phyloP scores from a whole-genome alignment of 2,888 invertebrate genomes.

The Pandemis corylana region DNA sequence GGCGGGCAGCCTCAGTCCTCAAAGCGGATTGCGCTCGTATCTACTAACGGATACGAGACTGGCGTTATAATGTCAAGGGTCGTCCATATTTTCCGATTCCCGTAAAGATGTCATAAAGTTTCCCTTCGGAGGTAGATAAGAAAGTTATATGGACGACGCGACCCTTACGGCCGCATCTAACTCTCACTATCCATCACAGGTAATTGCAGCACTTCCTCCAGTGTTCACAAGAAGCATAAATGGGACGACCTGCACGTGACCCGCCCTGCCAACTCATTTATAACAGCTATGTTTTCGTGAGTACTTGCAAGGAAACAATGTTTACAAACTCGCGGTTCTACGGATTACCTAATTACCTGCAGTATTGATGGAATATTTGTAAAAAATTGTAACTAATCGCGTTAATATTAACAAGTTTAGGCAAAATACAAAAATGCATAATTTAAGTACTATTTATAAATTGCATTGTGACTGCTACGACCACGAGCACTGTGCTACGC shows the following conservation, averaged over 20 bases:
- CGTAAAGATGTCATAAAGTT: constrained; percentile 80
- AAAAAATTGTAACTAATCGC: background rate
- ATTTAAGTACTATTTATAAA: background rate
- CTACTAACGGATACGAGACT: constrained; percentile 52
- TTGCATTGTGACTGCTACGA: background rate
- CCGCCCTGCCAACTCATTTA: constrained; percentile 70
- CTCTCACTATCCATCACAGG: constrained; percentile 77
- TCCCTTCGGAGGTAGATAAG: constrained; percentile 75
- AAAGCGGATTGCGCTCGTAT: constrained; percentile 36
- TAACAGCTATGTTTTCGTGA: constrained; percentile 61
- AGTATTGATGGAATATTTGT: background rate
- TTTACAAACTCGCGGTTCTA: constrained; percentile 14
- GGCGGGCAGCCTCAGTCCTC: constrained; percentile 19
- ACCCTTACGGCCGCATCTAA: constrained; percentile 72
- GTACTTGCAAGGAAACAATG: constrained; percentile 18
- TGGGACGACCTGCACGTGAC: constrained; percentile 75
- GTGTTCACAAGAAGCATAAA: constrained; percentile 77
- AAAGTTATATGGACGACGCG: constrained; percentile 74
- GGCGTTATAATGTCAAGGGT: constrained; percentile 68
- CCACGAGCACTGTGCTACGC: constrained; percentile 6
- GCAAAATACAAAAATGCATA: background rate
- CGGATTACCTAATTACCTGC: constrained; percentile 8
- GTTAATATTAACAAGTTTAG: background rate
- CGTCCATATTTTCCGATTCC: constrained; percentile 77
- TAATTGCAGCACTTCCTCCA: constrained; percentile 78